Evolutionary conservation across 2,113 vertebrate genomes (phyloP), one percentile per base, ranked within the genome.

Genomic region (Chaenocephalus aceratus): DNA sequence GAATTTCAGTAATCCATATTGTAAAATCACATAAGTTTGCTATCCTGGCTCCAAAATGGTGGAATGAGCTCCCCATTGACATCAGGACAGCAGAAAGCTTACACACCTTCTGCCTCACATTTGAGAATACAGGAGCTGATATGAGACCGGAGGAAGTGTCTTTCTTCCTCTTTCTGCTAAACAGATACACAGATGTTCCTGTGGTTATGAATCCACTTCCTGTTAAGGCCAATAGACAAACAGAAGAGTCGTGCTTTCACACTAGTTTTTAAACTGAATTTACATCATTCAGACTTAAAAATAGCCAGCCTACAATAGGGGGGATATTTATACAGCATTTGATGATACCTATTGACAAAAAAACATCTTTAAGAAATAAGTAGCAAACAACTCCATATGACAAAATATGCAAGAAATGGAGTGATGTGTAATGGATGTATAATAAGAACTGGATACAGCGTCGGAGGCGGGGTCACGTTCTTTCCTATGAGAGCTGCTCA

Each of bases 81-180:
- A 21, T 21, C 21, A 21, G 21, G 21, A 21, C 21, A 21, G 21
- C 21, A 21, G 21, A 21, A 1, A 21, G 21, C 21, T 1, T 21
- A 21, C 21, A 21, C 21, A 21, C 21, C 21, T 21, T 62, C 23
- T 10, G 26, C 46, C 46, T 41, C 15, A 21, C 10, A 30, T 75
- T 46, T 8, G 57, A 48, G 56, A 70, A 48, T 10, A 3, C 16
- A 21, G 45, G 15, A 69, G 26, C 48, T 3, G 52, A 26, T 53
- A 61, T 8, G 4, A 77, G 21, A 60, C 14, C 5, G 0, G 14
- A 57, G 26, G 49, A 77, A 74, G n/a, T 36, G 18, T 4, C 23
- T 44, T 13, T 49, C 61, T 83, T 82, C 60, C 51, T 56, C 23
- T 36, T 79, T 72, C 13, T 46, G 10, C 5, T 72, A 63, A 21